A percentile compares a stretch with the other conserved stretches of the same genome.
Evolutionary conservation across 2,113 vertebrate species (phyloP).

Genomic region (Peucedramus taeniatus): DNA sequence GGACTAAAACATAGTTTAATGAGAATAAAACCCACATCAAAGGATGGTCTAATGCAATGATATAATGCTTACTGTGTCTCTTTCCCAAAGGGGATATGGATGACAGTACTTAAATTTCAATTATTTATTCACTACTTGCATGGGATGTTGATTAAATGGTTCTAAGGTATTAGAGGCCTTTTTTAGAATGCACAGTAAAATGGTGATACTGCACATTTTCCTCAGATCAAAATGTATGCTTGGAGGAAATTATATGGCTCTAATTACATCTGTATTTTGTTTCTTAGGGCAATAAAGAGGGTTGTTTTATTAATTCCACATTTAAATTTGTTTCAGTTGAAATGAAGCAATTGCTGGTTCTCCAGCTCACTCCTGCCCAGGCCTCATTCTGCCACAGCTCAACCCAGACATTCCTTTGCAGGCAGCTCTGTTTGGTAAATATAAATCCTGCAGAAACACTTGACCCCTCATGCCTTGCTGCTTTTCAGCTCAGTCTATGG

Average conservation of each 20-base stretch:
- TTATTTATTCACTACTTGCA: conserved; percentile 14
- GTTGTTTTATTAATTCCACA: neutral
- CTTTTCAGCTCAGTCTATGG: conserved; percentile 30
- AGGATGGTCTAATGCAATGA: conserved; percentile 48
- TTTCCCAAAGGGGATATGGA: conserved; percentile 55
- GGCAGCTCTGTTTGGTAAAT: conserved; percentile 36
- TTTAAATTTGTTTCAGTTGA: neutral
- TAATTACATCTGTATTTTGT: neutral
- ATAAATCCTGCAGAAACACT: conserved; percentile 53
- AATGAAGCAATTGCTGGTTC: neutral
- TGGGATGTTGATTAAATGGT: conserved; percentile 34
- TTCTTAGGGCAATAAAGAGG: neutral
- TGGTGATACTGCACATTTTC: conserved; percentile 22
- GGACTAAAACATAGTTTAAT: conserved; percentile 50
- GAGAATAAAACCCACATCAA: conserved; percentile 59
- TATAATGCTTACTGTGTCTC: conserved; percentile 47
- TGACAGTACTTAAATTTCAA: conserved; percentile 41
- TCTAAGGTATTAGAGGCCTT: conserved; percentile 7
- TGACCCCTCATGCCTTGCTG: conserved; percentile 56
- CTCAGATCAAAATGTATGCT: conserved; percentile 18
- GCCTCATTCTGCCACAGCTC: neutral
- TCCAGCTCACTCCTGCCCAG: neutral
- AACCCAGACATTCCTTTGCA: conserved; percentile 33
- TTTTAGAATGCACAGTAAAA: conserved; percentile 1
- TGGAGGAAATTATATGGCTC: conserved; percentile 26